Percentiles rank a stretch among this genome's conserved stretches.
Conservation (phyloP, 2,888 invertebrate species). For the Latheticus oryzae region DNA sequence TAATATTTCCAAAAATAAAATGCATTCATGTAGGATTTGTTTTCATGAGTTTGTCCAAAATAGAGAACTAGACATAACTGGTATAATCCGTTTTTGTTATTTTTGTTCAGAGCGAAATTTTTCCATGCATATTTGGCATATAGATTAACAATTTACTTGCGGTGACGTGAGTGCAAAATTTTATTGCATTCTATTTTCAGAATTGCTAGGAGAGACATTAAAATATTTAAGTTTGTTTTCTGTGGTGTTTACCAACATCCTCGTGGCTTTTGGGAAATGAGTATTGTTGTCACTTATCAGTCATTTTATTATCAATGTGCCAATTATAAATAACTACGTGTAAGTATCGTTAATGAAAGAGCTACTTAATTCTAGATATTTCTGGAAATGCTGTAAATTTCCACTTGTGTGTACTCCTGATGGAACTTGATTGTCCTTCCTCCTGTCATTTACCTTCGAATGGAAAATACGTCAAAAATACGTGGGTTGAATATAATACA, state of each 20-base stretch:
- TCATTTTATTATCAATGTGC: too few relatives aligned
- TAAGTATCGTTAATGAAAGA: too few relatives aligned
- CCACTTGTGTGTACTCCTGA: too few relatives aligned
- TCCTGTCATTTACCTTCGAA: conserved; percentile 3
- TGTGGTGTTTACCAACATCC: too few relatives aligned
- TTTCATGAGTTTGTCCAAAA: too few relatives aligned
- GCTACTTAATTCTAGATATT: neutral
- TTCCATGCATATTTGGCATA: conserved; percentile 24
- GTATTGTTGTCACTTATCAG: too few relatives aligned
- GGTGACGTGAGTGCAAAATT: conserved; percentile 10
- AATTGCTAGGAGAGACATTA: too few relatives aligned
- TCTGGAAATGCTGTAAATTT: conserved; percentile 5
- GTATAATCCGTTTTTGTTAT: conserved; percentile 6
- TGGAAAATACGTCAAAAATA: conserved; percentile 15
- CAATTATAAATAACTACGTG: too few relatives aligned
- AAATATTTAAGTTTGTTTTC: too few relatives aligned
- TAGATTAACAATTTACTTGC: conserved; percentile 1
- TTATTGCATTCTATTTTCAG: conserved; percentile 23
- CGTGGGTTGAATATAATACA: conserved; percentile 21
- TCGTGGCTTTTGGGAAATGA: too few relatives aligned
- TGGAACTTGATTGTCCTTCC: conserved; percentile 30
- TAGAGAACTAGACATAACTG: neutral
- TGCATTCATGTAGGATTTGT: too few relatives aligned
- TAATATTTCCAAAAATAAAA: neutral
- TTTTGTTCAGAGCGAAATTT: conserved; percentile 13